Evolutionary conservation across 2,888 invertebrate genomes (phyloP).

Genomic region (Zaprionus obscuricornis): DNA sequence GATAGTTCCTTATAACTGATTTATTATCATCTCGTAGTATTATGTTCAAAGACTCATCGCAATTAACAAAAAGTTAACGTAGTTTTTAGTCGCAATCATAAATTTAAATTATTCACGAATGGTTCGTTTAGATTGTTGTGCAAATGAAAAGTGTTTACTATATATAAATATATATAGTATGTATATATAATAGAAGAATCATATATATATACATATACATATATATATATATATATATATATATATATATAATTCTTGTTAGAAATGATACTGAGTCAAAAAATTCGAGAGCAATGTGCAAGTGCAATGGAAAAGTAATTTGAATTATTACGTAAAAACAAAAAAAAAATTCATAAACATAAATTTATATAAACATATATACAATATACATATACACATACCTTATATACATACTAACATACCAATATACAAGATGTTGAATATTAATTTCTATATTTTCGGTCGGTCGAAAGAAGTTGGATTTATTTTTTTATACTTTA

Average conservation of each 20-base stretch:
- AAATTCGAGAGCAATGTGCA: constrained; percentile 65
- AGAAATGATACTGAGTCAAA: constrained; percentile 22
- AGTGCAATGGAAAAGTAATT: constrained; percentile 44
- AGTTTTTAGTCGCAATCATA: constrained; percentile 44
- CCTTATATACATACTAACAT: constrained; percentile 36
- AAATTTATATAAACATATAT: constrained; percentile 43
- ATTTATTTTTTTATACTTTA: too few species aligned
- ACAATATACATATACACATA: constrained; percentile 49
- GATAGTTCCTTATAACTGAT: constrained; percentile 52
- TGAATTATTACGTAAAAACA: constrained; percentile 28
- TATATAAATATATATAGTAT: too few species aligned
- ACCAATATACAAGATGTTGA: constrained; percentile 35
- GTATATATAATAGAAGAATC: too few species aligned
- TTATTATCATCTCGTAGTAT: constrained; percentile 25
- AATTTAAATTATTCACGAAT: constrained; percentile 7
- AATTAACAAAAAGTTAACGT: constrained; percentile 68
- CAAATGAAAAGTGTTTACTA: constrained; percentile 18
- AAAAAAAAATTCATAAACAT: constrained; percentile 15
- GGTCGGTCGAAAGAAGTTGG: too few species aligned
- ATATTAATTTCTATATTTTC: too few species aligned
- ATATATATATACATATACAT: constrained; percentile 11
- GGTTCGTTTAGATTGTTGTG: constrained; percentile 16
- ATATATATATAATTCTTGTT: constrained; percentile 11
- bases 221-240: constrained; percentile 11
- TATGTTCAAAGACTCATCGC: constrained; percentile 61